Evolutionary conservation across 2,888 invertebrate genomes (phyloP).

Genomic region (Athalia circularis): DNA sequence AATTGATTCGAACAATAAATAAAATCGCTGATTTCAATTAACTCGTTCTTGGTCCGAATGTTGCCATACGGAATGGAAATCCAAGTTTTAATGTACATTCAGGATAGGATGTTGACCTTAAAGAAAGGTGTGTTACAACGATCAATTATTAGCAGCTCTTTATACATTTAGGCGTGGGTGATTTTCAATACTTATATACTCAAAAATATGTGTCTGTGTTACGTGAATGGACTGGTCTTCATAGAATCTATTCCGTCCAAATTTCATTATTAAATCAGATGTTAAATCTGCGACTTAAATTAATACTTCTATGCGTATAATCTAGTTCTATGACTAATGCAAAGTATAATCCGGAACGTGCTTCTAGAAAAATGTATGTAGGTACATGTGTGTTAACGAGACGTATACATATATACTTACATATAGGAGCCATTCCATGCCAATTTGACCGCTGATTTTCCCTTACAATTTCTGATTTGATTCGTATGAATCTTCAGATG

Average conservation of each 20-base stretch:
- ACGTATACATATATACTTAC: no score
- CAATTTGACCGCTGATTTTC: no score
- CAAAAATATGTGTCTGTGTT: no score
- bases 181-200: not conserved
- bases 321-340: not conserved
- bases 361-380: not conserved
- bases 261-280: slow-evolving; percentile 34
- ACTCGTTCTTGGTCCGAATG: not conserved
- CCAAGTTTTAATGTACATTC: no score
- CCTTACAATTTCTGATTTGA: no score
- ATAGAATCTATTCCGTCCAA: not conserved
- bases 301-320: not conserved
- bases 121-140: no score
- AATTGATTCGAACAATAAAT: not conserved
- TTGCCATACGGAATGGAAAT: not conserved
- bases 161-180: slow-evolving; percentile 4
- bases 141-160: no score
- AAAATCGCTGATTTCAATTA: not conserved
- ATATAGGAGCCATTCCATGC: no score
- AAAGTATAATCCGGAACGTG: not conserved
- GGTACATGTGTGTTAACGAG: no score
- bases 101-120: no score
- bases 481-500: no score
- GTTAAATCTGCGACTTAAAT: slow-evolving; percentile 40
- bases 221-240: no score